Percentiles rank a stretch among this genome's conserved stretches.
Conservation (phyloP, 1,140 invertebrate genomes). For the Pissodes strobi region DNA sequence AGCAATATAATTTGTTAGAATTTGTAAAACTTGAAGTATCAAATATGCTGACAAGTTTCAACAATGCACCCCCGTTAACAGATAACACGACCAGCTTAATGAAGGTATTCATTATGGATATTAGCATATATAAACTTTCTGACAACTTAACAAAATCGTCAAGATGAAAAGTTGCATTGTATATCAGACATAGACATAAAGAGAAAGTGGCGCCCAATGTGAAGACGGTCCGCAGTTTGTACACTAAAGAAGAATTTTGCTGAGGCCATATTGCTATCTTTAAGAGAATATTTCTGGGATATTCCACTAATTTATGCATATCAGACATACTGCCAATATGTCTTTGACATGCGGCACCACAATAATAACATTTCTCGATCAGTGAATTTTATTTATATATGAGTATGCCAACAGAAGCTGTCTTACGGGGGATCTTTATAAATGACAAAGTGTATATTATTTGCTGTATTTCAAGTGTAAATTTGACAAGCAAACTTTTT, state of each 20-base stretch:
- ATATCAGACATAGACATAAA: background rate
- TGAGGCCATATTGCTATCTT: constrained; percentile 12
- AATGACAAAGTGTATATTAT: too few relatives aligned
- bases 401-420: too few relatives aligned
- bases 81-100: constrained; percentile 11
- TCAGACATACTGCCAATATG: too few relatives aligned
- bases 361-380: too few relatives aligned
- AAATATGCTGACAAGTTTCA: constrained; percentile 1
- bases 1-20: background rate
- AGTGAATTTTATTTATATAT: too few relatives aligned
- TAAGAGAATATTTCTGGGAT: background rate
- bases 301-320: background rate
- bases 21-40: constrained; percentile 14
- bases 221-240: constrained; percentile 2
- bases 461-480: too few relatives aligned
- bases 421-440: too few relatives aligned
- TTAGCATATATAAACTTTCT: constrained; percentile 30
- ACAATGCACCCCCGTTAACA: background rate
- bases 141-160: constrained; percentile 18
- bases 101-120: constrained; percentile 22
- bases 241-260: background rate
- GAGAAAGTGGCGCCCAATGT: background rate
- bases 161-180: background rate
- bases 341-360: too few relatives aligned
- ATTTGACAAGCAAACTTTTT: too few relatives aligned